A percentile compares a stretch with the other conserved stretches of the same genome.
Conservation (phyloP, 2,888 invertebrate genomes). For the Smittia sp. region DNA sequence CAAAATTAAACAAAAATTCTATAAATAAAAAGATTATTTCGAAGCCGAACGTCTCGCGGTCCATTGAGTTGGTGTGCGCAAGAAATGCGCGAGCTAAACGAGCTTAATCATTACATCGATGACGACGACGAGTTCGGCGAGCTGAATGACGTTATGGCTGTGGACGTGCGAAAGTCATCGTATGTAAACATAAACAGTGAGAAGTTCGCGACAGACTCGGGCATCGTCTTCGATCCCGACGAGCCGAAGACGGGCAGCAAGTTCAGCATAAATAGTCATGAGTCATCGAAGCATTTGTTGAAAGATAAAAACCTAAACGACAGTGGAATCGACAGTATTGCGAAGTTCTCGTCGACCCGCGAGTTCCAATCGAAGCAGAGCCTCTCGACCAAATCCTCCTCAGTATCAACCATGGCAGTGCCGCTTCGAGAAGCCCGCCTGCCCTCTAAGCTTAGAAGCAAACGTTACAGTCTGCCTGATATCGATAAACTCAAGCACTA, state of each 20-base stretch:
- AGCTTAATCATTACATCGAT: conserved; percentile 20
- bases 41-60: not conserved
- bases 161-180: conserved; percentile 21
- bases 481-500: conserved; percentile 35
- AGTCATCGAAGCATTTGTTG: conserved; percentile 10
- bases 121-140: conserved; percentile 23
- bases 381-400: conserved; percentile 29
- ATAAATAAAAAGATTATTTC: not conserved
- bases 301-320: conserved; percentile 21
- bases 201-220: conserved; percentile 26
- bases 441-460: conserved; percentile 30
- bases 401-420: conserved; percentile 17
- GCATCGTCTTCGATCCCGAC: conserved; percentile 29
- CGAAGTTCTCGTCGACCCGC: conserved; percentile 19
- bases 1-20: not conserved
- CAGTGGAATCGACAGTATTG: conserved; percentile 35
- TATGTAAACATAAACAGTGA: conserved; percentile 3
- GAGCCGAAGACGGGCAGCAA: conserved; percentile 11
- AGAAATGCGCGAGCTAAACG: conserved; percentile 37
- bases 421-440: conserved; percentile 1
- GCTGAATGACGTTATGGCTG: conserved; percentile 15
- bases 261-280: conserved; percentile 30
- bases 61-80: not conserved
- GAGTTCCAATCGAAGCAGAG: conserved; percentile 34
- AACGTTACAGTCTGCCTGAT: conserved; percentile 33